phyloP scores from a whole-genome alignment of 2,888 invertebrate genomes.

The Axea sp. region DNA sequence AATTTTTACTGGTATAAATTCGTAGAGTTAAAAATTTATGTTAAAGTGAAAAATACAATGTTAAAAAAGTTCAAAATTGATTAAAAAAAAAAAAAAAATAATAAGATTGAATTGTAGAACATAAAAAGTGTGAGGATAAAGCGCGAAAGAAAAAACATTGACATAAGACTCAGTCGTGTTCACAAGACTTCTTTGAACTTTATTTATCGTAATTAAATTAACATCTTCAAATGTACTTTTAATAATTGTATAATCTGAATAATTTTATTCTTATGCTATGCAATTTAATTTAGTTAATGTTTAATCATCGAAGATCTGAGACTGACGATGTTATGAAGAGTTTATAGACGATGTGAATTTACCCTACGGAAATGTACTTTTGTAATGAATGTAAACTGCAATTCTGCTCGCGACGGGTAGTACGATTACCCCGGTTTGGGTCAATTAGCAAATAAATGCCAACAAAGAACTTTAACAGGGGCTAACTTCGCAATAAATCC shows the following conservation, averaged over 20 bases:
- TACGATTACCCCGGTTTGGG: constrained; percentile 29
- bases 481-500: neutral
- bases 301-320: constrained; percentile 13
- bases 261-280: neutral
- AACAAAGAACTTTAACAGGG: constrained; percentile 30
- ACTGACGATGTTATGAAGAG: constrained; percentile 17
- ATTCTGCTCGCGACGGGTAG: constrained; percentile 31
- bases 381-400: constrained; percentile 42
- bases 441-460: constrained; percentile 42
- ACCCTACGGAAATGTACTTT: constrained; percentile 41
- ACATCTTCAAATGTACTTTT: neutral
- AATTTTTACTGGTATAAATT: too few species aligned
- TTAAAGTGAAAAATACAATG: too few species aligned
- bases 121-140: too few species aligned
- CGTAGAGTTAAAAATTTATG: too few species aligned
- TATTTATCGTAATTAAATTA: constrained; percentile 15
- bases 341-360: constrained; percentile 17
- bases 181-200: too few species aligned
- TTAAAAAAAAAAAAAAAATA: too few species aligned
- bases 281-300: constrained; percentile 9
- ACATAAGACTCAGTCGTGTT: too few species aligned
- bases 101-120: too few species aligned
- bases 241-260: neutral
- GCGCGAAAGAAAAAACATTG: too few species aligned
- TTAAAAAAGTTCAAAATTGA: too few species aligned